Evolutionary conservation across 2,113 vertebrate genomes (phyloP), one percentile per base, ranked within the genome.

Genomic region (Vulpes lagopus): DNA sequence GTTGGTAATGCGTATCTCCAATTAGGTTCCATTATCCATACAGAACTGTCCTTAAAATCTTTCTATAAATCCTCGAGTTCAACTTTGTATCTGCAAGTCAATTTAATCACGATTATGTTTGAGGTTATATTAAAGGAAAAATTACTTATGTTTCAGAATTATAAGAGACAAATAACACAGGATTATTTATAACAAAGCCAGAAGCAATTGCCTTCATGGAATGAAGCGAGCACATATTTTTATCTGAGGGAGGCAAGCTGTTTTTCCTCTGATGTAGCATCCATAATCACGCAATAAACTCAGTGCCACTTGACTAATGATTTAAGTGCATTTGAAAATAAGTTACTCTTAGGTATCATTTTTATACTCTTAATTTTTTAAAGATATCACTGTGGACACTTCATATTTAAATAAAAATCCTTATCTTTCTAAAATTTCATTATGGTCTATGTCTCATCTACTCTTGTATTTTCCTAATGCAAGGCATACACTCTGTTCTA

Each of bases 41-140:
- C 62, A 32, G 4, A 90, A 57, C 2, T 91, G 20, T 92, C 25
- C 88, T 59, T 59, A 94, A 95, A 97, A 79, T 14, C 49, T 65
- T 96, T 94, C 59, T 89, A 30, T 67, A 92, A 96, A 98, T 95
- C 93, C 69, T 4, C 17, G 80, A 32, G 60, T 84, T 97, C 94
- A 96, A 94, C 57, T 79, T 96, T 71, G 85, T 90, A 96, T 98
- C n/a, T 73, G 1, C 23, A 97, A 97, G 38, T 96, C 55, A 98
- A 74, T 95, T 97, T 94, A 97, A 89, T n/a, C 51, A 35, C 57
- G 67, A 79, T 94, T 96, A 74, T 81, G 76, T 96, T 96, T 69
- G 51, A 76, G 93, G n/a, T 95, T 98, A 89, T 90, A 65, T 30
- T 96, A 94, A 96, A 93, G 65, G 16, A 86, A 92, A 98, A 93